These are phyloP conservation scores for Climacteris rufus DNA, from an alignment of 2,113 vertebrate genomes.

Conservation along the genomic window DNA sequence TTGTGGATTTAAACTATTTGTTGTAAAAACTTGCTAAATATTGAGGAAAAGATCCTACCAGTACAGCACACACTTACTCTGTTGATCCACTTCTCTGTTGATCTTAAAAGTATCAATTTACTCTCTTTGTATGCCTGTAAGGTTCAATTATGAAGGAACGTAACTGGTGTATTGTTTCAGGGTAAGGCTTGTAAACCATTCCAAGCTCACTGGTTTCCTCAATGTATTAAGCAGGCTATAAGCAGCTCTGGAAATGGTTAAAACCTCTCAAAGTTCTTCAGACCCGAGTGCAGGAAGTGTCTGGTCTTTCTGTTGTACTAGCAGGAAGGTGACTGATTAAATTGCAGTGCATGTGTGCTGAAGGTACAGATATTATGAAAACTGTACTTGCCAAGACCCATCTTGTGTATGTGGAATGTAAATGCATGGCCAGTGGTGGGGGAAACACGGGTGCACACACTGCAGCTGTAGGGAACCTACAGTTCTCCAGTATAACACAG, in stretches of 20 bases:
- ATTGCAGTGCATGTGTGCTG: neutral
- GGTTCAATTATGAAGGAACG: neutral
- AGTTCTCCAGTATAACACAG: neutral
- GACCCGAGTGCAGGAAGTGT: neutral
- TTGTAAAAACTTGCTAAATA: neutral
- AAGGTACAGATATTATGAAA: neutral
- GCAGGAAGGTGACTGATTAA: neutral
- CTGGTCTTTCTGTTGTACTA: neutral
- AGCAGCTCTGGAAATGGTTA: neutral
- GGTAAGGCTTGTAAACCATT: neutral
- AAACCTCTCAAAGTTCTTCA: neutral
- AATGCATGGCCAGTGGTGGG: neutral
- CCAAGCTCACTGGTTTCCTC: neutral
- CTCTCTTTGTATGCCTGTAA: neutral
- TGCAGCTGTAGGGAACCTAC: neutral
- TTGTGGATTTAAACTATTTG: neutral
- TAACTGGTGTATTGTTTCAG: neutral
- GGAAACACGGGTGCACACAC: rapidly evolving
- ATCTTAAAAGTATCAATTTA: neutral
- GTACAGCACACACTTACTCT: neutral
- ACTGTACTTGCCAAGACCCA: neutral
- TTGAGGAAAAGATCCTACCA: neutral
- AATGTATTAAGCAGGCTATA: neutral
- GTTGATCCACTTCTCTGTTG: neutral
- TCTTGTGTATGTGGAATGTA: neutral